Base-by-base conservation (phyloP, 2,797 vertebrate species). In the Gila robusta region DNA sequence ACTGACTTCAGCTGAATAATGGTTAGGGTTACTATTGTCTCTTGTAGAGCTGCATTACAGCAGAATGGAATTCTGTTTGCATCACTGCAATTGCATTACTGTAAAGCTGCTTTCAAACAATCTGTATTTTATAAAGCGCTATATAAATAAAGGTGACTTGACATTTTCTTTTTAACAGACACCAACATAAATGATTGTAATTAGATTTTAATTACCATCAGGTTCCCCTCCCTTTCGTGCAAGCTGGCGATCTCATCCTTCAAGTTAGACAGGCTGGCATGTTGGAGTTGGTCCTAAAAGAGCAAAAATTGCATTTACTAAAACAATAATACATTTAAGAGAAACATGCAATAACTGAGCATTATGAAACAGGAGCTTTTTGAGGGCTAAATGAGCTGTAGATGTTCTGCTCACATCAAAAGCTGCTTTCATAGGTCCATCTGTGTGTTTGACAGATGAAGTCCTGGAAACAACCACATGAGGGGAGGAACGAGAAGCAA, bases 141-240 rank as follows among this genome's bases (percentile, higher is more conserved):
- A 14, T 47, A 47, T 47, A 47, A 47, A 47, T 47, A 47, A 16
- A 49, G 47, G 14, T 49, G 47, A 16, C 54, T 23, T 23, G 56
- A n/a, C 39, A 47, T 28, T 7, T 35, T 14, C 23, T 49, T 28
- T 6, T 32, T 16, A 69, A 52, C 4, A 73, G 39, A 56, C 16
- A 66, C 37, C 4, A 19, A 70, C 44, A 26, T 16, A 39, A 10
- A 54, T 69, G 6, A 69, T 21, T 28, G 17, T 56, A 9, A 37
- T 54, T 35, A 21, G 23, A 37, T 28, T 14, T 21, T 4, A 84
- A 39, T 62, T 62, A 86, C 84, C 84, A 81, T 74, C 41, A 86
- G 56, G 8, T 6, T 73, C 6, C 6, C 28, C 32, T 81, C 78
- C n/a, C 35, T 80, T 17, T 81, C 41, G 3, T 86, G 8, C 59